Evolutionary conservation across 2,113 vertebrate species (phyloP), one percentile per base, ranked within the genome.

Genomic region (Naja naja): DNA sequence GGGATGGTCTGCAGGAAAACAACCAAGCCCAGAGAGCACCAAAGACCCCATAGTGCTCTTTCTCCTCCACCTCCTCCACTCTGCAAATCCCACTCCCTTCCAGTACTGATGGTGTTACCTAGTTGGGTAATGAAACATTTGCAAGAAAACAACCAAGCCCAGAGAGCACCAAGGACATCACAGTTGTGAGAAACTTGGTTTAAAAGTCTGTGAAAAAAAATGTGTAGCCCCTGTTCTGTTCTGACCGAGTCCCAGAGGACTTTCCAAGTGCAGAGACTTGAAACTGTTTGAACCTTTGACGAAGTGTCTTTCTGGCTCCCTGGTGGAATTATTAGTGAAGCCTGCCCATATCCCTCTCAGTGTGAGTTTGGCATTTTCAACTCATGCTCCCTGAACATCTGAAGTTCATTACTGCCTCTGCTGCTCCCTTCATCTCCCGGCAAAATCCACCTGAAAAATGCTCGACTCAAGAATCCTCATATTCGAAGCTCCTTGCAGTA

Each of bases 361-460:
- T 93, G 94, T 94, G 94, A 96, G 96, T 96, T 97, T 94, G 85
- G 93, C 49, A 0, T 55, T 47, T 74, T 92, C 92, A 92, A 87
- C 92, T 96, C 97, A 93, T 95, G 95, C 89, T 93, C 85, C 92
- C 49, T 25, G 1, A 93, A 91, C 93, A 94, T 86, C 93, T 86
- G 3, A 3, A 93, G 93, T 92, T 96, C 92, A 95, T 97, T 96
- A 94, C 88, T 0, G 0, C 55, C 91, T 54, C 89, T 86, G 58
- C 12, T 56, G 88, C 93, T 92, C 89, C 88, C 1, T 0, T 1
- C 52, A 56, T 1, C 9, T 60, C 23, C 43, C 1, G 2, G 25
- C 60, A 58, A 60, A 91, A 53, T 25, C 87, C 89, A 34, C 30
- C 11, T 47, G 87, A 45, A 11, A 89, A 43, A 85, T 43, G 23